These are phyloP conservation scores for Triplophysa yarkandensis DNA, from an alignment of 2,797 vertebrate species.

Conservation along the genomic window DNA sequence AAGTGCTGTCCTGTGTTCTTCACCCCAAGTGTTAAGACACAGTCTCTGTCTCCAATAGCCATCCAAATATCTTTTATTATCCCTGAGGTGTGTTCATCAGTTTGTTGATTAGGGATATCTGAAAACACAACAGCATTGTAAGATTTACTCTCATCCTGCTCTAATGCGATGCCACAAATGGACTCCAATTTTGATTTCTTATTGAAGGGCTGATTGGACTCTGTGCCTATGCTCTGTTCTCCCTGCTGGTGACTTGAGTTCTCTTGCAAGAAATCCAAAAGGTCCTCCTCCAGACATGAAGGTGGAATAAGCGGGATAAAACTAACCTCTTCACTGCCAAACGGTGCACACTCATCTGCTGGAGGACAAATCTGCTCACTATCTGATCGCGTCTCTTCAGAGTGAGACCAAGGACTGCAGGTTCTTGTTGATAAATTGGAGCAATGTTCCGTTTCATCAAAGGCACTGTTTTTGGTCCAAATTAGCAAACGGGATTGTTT, in stretches of 20 bases:
- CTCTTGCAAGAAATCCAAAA: constrained; percentile 92
- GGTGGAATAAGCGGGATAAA: constrained; percentile 90
- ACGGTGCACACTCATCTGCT: constrained; percentile 85
- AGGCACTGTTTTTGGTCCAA: constrained; percentile 99
- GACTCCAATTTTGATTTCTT: constrained; percentile 99
- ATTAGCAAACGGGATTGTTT: constrained; percentile 99
- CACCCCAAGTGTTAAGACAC: constrained; percentile 72
- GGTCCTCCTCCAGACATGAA: constrained; percentile 91
- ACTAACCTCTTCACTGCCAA: constrained; percentile 86
- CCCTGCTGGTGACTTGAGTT: constrained; percentile 81
- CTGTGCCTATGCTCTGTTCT: constrained; percentile 78
- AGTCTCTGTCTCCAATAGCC: constrained; percentile 82
- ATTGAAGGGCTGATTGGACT: constrained; percentile 83
- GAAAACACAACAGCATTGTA: constrained; percentile 83
- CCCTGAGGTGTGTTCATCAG: constrained; percentile 95
- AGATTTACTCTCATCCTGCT: constrained; percentile 86
- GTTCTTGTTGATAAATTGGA: constrained; percentile 99
- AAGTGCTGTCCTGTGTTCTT: constrained; percentile 82
- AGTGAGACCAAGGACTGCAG: constrained; percentile 99
- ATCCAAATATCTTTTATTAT: constrained; percentile 99
- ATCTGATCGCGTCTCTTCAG: constrained; percentile 97
- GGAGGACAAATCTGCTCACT: constrained; percentile 88
- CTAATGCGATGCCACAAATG: constrained; percentile 95
- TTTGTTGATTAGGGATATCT: constrained; percentile 81
- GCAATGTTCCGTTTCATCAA: constrained; percentile 99